phyloP scores from a whole-genome alignment of 2,888 invertebrate species.

The Drosophila ezoana region DNA sequence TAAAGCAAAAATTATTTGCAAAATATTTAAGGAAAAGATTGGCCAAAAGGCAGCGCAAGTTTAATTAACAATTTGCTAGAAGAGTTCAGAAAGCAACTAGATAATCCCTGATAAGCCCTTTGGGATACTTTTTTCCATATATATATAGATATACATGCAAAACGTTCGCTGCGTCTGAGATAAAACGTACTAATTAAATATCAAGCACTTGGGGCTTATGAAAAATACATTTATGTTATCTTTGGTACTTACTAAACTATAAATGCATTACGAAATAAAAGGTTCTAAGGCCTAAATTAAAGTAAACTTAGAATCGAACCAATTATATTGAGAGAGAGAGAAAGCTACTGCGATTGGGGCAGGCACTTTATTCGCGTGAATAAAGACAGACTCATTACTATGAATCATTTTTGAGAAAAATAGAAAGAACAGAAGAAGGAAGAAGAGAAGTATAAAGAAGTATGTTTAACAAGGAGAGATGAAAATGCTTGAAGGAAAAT shows the following conservation, averaged over 20 bases:
- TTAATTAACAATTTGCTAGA: constrained; percentile 69
- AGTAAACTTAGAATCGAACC: too few species aligned
- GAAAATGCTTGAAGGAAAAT: too few species aligned
- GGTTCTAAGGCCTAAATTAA: too few species aligned
- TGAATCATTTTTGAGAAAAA: too few species aligned
- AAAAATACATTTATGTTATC: neutral
- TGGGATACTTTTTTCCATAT: constrained; percentile 19
- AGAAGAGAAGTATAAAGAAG: too few species aligned
- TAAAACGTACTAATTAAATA: constrained; percentile 10
- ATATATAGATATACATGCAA: neutral
- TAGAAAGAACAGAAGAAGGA: too few species aligned
- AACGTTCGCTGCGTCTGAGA: constrained; percentile 4
- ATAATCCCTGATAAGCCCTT: constrained; percentile 42
- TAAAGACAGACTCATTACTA: too few species aligned
- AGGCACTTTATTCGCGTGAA: too few species aligned
- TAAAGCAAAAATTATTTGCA: constrained; percentile 51
- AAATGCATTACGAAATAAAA: too few species aligned
- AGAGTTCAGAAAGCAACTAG: constrained; percentile 52
- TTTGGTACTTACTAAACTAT: neutral
- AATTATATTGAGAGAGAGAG: too few species aligned
- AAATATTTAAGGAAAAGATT: constrained; percentile 50
- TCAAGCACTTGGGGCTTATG: neutral
- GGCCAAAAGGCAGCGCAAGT: constrained; percentile 40
- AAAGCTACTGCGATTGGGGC: too few species aligned
- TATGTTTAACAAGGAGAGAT: too few species aligned